Evolutionary conservation across 1,140 invertebrate genomes (phyloP).

Genomic region (Drosophila ambigua): DNA sequence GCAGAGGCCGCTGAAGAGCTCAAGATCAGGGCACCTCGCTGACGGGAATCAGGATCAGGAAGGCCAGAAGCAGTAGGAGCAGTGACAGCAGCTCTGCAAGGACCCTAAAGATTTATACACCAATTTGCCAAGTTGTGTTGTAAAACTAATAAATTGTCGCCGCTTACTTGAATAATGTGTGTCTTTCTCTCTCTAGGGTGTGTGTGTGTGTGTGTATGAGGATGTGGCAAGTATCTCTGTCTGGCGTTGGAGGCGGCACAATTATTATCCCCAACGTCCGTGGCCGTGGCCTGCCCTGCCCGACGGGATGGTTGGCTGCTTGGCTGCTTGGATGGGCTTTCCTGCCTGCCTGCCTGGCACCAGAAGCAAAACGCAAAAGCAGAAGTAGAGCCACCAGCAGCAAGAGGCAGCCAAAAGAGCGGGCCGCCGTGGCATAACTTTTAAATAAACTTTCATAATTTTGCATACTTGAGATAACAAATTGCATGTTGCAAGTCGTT

Average conservation of each 20-base stretch:
- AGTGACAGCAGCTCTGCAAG: conserved; percentile 19
- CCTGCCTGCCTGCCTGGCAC: no score
- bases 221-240: conserved; percentile 26
- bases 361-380: no score
- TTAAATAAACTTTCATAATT: conserved; percentile 81
- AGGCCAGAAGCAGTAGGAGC: background rate
- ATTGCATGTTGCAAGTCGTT: conserved; percentile 74
- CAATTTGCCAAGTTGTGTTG: conserved; percentile 80
- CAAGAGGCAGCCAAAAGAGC: conserved; percentile 52
- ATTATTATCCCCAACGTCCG: conserved; percentile 70
- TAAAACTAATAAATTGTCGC: conserved; percentile 79
- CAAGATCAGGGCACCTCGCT: no score
- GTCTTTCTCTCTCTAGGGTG: conserved; percentile 4
- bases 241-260: conserved; percentile 53
- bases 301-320: background rate
- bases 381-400: no score
- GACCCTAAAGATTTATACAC: conserved; percentile 63
- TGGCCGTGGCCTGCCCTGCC: conserved; percentile 41
- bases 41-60: no score
- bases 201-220: conserved; percentile 22
- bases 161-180: conserved; percentile 72
- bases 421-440: conserved; percentile 67
- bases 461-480: conserved; percentile 80
- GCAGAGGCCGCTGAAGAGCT: no score
- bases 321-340: no score